Evolutionary conservation across 2,888 invertebrate species (phyloP).

Genomic region (Agonopterix alstromeriana): DNA sequence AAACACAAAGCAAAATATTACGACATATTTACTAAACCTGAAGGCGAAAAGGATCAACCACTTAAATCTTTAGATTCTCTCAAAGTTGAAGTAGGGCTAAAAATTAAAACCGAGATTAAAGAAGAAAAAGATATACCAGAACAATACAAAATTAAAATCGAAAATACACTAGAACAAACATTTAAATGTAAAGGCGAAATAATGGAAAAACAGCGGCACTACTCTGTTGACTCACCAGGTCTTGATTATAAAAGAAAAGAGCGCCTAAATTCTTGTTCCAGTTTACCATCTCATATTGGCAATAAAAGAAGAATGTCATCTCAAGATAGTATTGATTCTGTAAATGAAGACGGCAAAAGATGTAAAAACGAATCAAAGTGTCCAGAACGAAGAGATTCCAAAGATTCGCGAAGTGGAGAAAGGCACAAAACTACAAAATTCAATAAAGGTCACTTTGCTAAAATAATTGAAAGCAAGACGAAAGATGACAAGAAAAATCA

Average conservation of each 20-base stretch:
- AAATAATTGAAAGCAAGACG: slow-evolving; percentile 77
- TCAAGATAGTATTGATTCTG: slow-evolving; percentile 80
- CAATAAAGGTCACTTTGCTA: slow-evolving; percentile 76
- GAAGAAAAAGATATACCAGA: slow-evolving; percentile 6
- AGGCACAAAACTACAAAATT: slow-evolving; percentile 73
- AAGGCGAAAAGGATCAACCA: slow-evolving; percentile 62
- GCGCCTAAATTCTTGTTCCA: slow-evolving; percentile 75
- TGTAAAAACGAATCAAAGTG: slow-evolving; percentile 74
- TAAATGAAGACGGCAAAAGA: slow-evolving; percentile 79
- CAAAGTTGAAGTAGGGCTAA: slow-evolving; percentile 22
- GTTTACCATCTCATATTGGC: slow-evolving; percentile 79
- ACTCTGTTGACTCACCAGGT: slow-evolving; percentile 64
- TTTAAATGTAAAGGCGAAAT: slow-evolving; percentile 35
- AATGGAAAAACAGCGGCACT: slow-evolving; percentile 65
- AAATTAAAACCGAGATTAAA: slow-evolving; percentile 28
- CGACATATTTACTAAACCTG: slow-evolving; percentile 67
- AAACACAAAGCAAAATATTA: slow-evolving; percentile 48
- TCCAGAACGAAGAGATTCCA: slow-evolving; percentile 82
- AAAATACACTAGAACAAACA: slow-evolving; percentile 30
- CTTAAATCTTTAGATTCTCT: slow-evolving; percentile 20
- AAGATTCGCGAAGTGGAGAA: slow-evolving; percentile 73
- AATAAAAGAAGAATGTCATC: slow-evolving; percentile 87
- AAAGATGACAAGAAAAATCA: slow-evolving; percentile 77
- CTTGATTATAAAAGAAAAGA: slow-evolving; percentile 76
- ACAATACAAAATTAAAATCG: slow-evolving; percentile 39